Percentiles rank a stretch among this genome's conserved stretches.
phyloP scores from a whole-genome alignment of 2,113 vertebrate genomes.

The Crotalus viridis region DNA sequence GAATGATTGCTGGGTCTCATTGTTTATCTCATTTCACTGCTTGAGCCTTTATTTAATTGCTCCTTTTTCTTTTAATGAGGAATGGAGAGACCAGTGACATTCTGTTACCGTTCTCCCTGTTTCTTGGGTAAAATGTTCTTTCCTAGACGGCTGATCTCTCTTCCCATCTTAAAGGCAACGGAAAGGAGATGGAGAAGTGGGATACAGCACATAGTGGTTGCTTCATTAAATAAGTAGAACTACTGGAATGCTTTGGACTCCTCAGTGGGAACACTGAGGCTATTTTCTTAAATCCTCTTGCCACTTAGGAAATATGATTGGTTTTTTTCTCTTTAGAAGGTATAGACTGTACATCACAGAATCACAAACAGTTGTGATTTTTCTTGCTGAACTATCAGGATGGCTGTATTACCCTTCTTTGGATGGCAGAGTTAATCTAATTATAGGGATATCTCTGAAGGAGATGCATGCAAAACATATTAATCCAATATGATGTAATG shows the following conservation, averaged over 20 bases:
- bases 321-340: conserved; percentile 50
- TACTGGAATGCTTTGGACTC: conserved; percentile 45
- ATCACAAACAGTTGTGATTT: conserved; percentile 54
- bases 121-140: not conserved
- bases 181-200: conserved; percentile 36
- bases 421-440: conserved; percentile 42
- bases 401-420: conserved; percentile 48
- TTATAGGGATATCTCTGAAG: conserved; percentile 40
- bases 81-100: not conserved
- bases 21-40: not conserved
- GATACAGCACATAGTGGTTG: conserved; percentile 38
- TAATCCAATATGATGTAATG: not conserved
- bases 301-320: conserved; percentile 44
- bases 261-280: conserved; percentile 54
- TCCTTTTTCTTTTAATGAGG: not conserved
- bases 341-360: conserved; percentile 50
- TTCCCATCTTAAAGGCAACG: conserved; percentile 33
- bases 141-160: conserved; percentile 45
- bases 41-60: not conserved
- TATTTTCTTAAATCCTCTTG: conserved; percentile 46
- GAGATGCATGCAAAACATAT: not conserved
- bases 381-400: conserved; percentile 48
- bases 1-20: not conserved
- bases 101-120: conserved; percentile 20
- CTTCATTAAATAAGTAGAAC: conserved; percentile 72